Conservation (phyloP, 1,140 invertebrate genomes). For the Fopius arisanus region DNA sequence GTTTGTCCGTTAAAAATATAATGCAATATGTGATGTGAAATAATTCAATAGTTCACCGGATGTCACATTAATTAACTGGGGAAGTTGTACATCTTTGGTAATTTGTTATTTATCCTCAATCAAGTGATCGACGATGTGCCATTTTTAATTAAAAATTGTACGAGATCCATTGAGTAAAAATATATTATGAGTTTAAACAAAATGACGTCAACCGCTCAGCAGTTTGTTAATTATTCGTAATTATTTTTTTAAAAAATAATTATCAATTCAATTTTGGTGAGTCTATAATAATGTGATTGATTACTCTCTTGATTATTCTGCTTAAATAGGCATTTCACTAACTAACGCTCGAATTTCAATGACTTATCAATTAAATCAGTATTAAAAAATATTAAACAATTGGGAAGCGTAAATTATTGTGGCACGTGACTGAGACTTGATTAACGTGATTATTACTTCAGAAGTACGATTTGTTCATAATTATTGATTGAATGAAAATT, state of each 20-base stretch:
- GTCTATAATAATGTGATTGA: neutral
- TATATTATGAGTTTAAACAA: neutral
- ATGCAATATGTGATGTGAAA: neutral
- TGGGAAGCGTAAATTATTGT: neutral
- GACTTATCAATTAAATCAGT: neutral
- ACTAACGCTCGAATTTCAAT: neutral
- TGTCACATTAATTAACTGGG: neutral
- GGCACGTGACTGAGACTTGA: neutral
- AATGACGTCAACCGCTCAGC: neutral
- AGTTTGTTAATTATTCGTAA: neutral
- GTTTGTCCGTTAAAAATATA: neutral
- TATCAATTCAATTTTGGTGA: too few species aligned
- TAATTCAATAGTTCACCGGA: neutral
- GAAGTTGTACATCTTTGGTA: neutral
- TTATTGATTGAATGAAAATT: neutral
- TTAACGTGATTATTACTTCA: neutral
- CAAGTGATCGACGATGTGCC: neutral
- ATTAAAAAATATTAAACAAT: neutral
- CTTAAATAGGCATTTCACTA: neutral
- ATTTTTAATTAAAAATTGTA: neutral
- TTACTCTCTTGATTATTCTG: neutral
- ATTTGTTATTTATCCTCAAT: neutral
- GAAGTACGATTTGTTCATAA: neutral
- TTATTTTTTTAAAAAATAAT: neutral
- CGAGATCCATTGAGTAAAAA: conserved; percentile 1